Evolutionary conservation across 2,888 invertebrate genomes (phyloP).

Genomic region (Amiota minor): DNA sequence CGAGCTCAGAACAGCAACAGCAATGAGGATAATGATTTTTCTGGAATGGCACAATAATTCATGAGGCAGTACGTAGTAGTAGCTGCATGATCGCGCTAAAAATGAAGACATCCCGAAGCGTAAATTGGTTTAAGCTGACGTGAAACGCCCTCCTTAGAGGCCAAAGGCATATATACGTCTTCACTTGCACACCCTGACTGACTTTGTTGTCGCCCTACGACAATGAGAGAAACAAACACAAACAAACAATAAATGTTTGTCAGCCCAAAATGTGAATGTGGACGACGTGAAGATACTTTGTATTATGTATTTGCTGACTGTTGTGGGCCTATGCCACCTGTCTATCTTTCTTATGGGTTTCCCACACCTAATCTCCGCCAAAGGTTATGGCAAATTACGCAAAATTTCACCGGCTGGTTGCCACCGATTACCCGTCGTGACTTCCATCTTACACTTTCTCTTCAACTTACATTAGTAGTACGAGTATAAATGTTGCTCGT

Average conservation of each 20-base stretch:
- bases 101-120: conserved; percentile 63
- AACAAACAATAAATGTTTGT: too few species aligned
- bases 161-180: background rate
- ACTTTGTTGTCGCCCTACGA: too few species aligned
- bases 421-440: background rate
- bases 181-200: background rate
- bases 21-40: too few species aligned
- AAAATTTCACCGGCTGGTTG: conserved; percentile 58
- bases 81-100: conserved; percentile 34
- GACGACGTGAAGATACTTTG: too few species aligned
- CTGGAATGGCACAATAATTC: background rate
- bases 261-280: too few species aligned
- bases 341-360: too few species aligned
- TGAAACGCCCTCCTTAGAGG: conserved; percentile 16
- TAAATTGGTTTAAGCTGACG: conserved; percentile 67
- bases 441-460: conserved; percentile 7
- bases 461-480: background rate
- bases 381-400: conserved; percentile 65
- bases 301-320: background rate
- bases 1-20: too few species aligned
- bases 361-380: conserved; percentile 42
- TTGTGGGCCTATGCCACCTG: background rate
- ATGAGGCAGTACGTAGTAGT: conserved; percentile 30
- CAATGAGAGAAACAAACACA: too few species aligned
- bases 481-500: conserved; percentile 15